A percentile compares a stretch with the other conserved stretches of the same genome.
Evolutionary conservation across 2,113 vertebrate genomes (phyloP).

Genomic region (Engystomops pustulosus): DNA sequence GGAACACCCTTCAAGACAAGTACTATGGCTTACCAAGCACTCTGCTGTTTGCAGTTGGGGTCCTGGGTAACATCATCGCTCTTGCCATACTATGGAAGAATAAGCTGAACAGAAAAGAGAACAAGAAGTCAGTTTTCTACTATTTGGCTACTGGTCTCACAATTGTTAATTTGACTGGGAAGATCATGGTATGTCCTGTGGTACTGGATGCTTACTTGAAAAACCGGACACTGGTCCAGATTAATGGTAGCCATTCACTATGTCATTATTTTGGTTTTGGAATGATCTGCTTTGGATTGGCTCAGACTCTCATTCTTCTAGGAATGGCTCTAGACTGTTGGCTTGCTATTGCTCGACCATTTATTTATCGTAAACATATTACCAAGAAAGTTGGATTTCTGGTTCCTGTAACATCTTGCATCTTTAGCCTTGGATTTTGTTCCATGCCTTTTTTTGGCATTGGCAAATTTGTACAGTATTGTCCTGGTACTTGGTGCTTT

Average conservation of each 20-base stretch:
- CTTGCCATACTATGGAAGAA: slow-evolving; percentile 73
- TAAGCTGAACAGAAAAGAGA: slow-evolving; percentile 59
- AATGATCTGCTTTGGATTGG: slow-evolving; percentile 82
- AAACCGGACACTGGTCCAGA: slow-evolving; percentile 72
- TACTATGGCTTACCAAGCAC: slow-evolving; percentile 69
- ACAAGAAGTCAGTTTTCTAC: slow-evolving; percentile 72
- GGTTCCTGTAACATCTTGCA: slow-evolving; percentile 61
- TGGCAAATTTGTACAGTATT: slow-evolving; percentile 73
- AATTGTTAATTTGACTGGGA: slow-evolving; percentile 76
- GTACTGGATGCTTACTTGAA: slow-evolving; percentile 76
- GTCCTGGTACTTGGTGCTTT: slow-evolving; percentile 81
- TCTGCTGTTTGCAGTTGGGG: slow-evolving; percentile 77
- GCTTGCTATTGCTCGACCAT: slow-evolving; percentile 76
- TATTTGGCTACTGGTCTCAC: slow-evolving; percentile 75
- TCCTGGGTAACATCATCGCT: slow-evolving; percentile 78
- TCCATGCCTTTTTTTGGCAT: slow-evolving; percentile 67
- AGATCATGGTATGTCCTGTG: slow-evolving; percentile 75
- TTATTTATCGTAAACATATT: slow-evolving; percentile 73
- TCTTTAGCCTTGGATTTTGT: slow-evolving; percentile 72
- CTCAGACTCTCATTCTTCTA: slow-evolving; percentile 74
- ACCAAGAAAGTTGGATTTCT: slow-evolving; percentile 63
- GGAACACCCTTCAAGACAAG: slow-evolving; percentile 64
- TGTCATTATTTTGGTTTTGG: slow-evolving; percentile 74
- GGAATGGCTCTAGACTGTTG: slow-evolving; percentile 80
- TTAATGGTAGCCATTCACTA: slow-evolving; percentile 61